A percentile compares a stretch with the other conserved stretches of the same genome.
These are phyloP conservation scores for Paguma larvata DNA, from an alignment of 2,797 vertebrate species.

Conservation along the genomic window DNA sequence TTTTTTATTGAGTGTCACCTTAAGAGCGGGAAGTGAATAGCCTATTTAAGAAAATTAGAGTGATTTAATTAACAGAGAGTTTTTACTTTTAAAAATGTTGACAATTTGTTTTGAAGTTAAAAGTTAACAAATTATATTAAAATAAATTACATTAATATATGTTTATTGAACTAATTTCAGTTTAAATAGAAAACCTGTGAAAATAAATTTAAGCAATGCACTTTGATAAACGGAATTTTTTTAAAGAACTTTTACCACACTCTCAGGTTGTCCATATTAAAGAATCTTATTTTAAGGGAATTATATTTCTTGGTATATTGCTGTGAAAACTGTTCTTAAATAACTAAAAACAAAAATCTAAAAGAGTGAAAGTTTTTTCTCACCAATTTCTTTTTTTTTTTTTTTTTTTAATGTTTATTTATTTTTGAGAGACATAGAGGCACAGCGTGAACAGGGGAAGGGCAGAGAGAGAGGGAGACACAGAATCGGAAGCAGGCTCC, in stretches of 20 bases:
- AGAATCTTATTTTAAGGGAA: slow-evolving; percentile 39
- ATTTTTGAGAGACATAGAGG: no score
- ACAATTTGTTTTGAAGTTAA: slow-evolving; percentile 50
- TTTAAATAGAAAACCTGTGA: slow-evolving; percentile 40
- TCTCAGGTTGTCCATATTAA: background rate
- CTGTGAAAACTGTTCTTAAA: slow-evolving; percentile 50
- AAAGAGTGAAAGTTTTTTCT: background rate
- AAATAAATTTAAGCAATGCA: slow-evolving; percentile 52
- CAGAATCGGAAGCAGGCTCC: no score
- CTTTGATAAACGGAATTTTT: slow-evolving; percentile 37
- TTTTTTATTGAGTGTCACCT: slow-evolving; percentile 28
- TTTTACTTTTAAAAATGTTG: slow-evolving; percentile 17
- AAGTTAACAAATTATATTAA: slow-evolving; percentile 28
- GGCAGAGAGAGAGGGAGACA: no score
- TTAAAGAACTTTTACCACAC: background rate
- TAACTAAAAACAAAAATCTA: slow-evolving; percentile 39
- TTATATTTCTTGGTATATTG: slow-evolving; percentile 34
- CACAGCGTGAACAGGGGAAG: no score
- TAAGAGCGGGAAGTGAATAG: background rate
- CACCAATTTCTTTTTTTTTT: background rate
- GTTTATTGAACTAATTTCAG: background rate
- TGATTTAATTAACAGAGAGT: background rate
- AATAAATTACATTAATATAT: slow-evolving; percentile 8
- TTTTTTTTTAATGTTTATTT: no score
- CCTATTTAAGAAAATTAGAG: slow-evolving; percentile 12